Evolutionary conservation across 2,113 vertebrate genomes (phyloP), one percentile per base, ranked within the genome.

Genomic region (Tichodroma muraria): DNA sequence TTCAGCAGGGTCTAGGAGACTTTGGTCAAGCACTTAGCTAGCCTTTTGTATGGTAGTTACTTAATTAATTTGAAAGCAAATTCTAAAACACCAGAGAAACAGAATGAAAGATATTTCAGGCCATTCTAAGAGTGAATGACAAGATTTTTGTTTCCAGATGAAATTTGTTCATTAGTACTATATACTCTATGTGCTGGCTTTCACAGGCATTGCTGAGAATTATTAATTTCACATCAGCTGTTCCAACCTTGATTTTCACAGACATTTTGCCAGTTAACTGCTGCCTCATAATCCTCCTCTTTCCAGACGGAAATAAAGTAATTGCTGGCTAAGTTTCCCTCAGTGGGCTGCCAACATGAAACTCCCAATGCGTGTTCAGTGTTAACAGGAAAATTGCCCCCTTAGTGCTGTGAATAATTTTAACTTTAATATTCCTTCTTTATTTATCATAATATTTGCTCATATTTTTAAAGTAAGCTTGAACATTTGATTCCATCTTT

Each of bases 401-500:
- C 52, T 85, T n/a, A 85, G 13, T 68, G 52, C 31, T 80, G 38
- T 66, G 88, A 82, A 88, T 88, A 83, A 91, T 94, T 89, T 82
- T 61, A 75, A 88, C 27, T 88, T 91, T 69, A 80, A 37, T 85
- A 56, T 56, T 78, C 14, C 11, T 89, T 72, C 42, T 89, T 95
- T 83, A 76, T 84, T 90, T 95, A 40, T 89, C 63, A 47, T 91
- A 91, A 85, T 82, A 89, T 91, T 89, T 89, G 17, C 54, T 73
- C 56, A 88, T 31, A 75, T 64, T 95, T 93, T 85, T 54, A 80
- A 91, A 89, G 50, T 53, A 73, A 69, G 14, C 30, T 63, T 73
- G 33, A 80, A 85, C 40, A 85, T 71, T 88, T 90, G n/a, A 85
- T 71, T 72, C 52, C 52, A 54, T 59, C 42, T 77, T 88, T 82